Evolutionary conservation across 2,888 invertebrate species (phyloP), one percentile per base, ranked within the genome.

Genomic region (Cacoxenus indagator): DNA sequence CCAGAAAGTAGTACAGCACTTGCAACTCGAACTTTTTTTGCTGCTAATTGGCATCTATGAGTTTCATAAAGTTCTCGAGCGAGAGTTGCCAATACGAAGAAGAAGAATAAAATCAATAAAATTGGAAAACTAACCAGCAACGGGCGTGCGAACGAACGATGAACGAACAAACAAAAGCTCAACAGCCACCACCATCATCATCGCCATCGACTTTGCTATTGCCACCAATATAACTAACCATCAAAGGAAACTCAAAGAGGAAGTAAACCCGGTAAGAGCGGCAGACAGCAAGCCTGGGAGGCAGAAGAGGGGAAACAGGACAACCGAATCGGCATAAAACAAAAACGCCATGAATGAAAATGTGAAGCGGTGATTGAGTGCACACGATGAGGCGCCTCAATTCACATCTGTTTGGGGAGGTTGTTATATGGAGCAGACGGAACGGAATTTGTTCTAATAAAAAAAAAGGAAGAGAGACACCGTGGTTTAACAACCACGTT

Each of bases 81-180:
- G 31, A 9, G 51, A 22, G 22, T 51, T 51, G 51, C 61, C 45
- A 62, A 62, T 80, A 82, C n/a, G n/a, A n/a, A n/a, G n/a, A n/a
- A n/a, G n/a, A n/a, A n/a, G n/a, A n/a, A 74, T 72, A 82, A 80
- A 80, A 80, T 80, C 80, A 73, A 80, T 80, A 80, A 82, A 80
- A 82, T 78, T 76, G n/a, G 77, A 76, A 80, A 80, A 82, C 77
- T 77, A 82, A 76, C 81, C 74, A 73, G 22, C 57, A 62, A 17
- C 67, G 75, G 37, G 37, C 1, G 14, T 8, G 37, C 37, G 14
- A 4, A 67, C 76, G 69, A 76, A 76, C 78, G 37, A 37, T 2
- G 37, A 1, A 14, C 37, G 37, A 37, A 14, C 5, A 5, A 37
- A 37, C 37, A 37, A 37, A 37, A 37, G 37, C 37, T 37, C 37